Percentiles rank a stretch among this genome's conserved stretches.
Conservation (phyloP, 2,888 invertebrate genomes). For the Cephonodes hylas region DNA sequence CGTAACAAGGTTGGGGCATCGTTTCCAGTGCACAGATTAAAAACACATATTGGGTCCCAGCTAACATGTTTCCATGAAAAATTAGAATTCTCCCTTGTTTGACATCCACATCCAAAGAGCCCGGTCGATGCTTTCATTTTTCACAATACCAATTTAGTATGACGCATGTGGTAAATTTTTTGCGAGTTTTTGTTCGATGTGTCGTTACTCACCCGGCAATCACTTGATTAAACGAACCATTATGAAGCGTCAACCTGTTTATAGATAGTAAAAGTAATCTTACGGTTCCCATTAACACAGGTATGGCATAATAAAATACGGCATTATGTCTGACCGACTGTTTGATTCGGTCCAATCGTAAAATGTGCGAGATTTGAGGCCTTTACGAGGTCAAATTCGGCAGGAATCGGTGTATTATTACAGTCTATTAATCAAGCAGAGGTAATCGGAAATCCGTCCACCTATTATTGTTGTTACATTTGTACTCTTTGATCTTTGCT, state of each 20-base stretch:
- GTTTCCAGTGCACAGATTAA: not conserved
- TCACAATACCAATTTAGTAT: not conserved
- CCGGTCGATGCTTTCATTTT: not conserved
- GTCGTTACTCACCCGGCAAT: constrained; percentile 19
- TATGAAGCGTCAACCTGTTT: constrained; percentile 30
- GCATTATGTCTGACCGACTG: constrained; percentile 22
- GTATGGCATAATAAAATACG: constrained; percentile 28
- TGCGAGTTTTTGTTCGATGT: not conserved
- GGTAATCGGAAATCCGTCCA: constrained; percentile 2
- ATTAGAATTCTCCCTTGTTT: not conserved
- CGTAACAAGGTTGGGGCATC: not conserved
- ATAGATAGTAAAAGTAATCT: constrained; percentile 35
- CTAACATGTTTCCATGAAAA: not conserved
- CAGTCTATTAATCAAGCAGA: constrained; percentile 10
- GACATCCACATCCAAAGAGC: not conserved
- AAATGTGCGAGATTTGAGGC: constrained; percentile 24
- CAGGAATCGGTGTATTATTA: constrained; percentile 7
- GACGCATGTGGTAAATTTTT: not conserved
- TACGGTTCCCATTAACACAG: constrained; percentile 31
- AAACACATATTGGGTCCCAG: not conserved
- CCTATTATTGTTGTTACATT: constrained; percentile 3
- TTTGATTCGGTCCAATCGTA: constrained; percentile 25
- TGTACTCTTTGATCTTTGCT: constrained; percentile 11
- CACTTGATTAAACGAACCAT: constrained; percentile 28
- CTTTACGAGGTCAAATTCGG: constrained; percentile 23